These are phyloP conservation scores for Sarcophaga bullata DNA, from an alignment of 1,140 invertebrate species.

Conservation along the genomic window DNA sequence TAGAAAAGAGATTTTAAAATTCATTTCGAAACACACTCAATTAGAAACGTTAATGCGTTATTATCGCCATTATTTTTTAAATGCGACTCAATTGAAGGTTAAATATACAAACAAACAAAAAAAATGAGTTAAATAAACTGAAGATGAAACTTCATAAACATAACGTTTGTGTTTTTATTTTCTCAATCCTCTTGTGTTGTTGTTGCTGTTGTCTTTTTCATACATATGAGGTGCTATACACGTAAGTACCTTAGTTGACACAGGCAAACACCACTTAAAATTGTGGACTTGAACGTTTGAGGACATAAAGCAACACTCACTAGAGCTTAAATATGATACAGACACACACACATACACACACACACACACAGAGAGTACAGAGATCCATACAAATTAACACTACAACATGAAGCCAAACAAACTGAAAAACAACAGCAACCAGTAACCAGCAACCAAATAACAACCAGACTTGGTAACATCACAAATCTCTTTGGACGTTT, in stretches of 20 bases:
- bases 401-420: neutral
- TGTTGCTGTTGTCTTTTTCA: too few species aligned
- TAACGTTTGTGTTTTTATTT: neutral
- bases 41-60: neutral
- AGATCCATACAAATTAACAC: neutral
- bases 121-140: too few species aligned
- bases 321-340: too few species aligned
- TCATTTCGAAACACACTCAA: neutral
- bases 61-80: neutral
- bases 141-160: neutral
- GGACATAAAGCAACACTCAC: neutral
- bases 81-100: neutral
- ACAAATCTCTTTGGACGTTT: constrained; percentile 39
- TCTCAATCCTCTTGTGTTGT: neutral
- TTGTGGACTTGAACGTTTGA: neutral
- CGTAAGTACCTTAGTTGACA: neutral
- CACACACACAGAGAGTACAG: neutral
- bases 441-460: constrained; percentile 23
- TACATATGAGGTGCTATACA: neutral
- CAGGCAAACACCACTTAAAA: neutral
- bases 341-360: neutral
- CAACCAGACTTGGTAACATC: constrained; percentile 25
- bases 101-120: neutral
- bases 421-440: neutral
- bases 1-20: too few species aligned